Conservation (phyloP, 2,888 invertebrate genomes). For the Brachypterus glaber region DNA sequence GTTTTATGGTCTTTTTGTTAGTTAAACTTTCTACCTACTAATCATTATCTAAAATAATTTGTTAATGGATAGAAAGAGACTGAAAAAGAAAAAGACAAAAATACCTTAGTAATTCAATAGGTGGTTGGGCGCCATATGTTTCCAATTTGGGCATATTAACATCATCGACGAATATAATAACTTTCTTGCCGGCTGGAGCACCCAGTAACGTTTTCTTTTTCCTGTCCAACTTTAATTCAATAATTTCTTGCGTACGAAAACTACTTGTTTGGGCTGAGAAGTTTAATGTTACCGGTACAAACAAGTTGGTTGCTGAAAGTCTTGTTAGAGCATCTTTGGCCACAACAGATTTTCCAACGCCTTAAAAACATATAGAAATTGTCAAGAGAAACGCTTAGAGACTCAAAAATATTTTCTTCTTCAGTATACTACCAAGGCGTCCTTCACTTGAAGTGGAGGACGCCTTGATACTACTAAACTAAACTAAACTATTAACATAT, state of each 20-base stretch:
- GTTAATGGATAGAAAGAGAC: no score
- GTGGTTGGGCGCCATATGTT: conserved; percentile 84
- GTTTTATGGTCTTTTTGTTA: no score
- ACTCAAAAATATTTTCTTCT: no score
- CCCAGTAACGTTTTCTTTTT: conserved; percentile 70
- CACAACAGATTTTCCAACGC: conserved; percentile 84
- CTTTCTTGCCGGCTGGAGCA: conserved; percentile 72
- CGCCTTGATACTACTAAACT: no score
- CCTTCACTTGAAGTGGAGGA: no score
- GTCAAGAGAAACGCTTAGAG: neutral
- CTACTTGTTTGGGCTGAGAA: conserved; percentile 91
- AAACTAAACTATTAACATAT: no score
- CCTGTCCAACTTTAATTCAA: conserved; percentile 77
- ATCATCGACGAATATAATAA: conserved; percentile 82
- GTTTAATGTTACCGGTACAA: conserved; percentile 70
- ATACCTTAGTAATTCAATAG: conserved; percentile 76
- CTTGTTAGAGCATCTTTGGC: conserved; percentile 64
- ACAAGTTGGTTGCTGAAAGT: conserved; percentile 50
- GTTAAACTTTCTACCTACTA: no score
- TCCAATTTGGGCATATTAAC: conserved; percentile 85
- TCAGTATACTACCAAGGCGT: no score
- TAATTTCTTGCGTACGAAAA: conserved; percentile 71
- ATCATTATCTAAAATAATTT: no score
- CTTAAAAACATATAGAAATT: conserved; percentile 36
- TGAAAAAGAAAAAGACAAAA: no score